Conservation (phyloP, 2,888 invertebrate species). For the Helleia helle region DNA sequence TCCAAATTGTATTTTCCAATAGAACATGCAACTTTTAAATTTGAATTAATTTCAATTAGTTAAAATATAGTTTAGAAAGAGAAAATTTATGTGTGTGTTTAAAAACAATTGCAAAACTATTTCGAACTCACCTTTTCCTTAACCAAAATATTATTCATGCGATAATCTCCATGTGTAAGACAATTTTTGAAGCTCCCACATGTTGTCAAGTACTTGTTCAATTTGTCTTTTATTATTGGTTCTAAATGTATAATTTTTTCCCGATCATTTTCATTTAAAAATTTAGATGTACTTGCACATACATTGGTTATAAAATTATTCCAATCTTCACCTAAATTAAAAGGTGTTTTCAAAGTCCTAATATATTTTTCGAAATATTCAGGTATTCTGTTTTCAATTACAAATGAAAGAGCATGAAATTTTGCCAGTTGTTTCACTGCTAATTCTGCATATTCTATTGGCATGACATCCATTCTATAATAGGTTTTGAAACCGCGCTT, state of each 20-base stretch:
- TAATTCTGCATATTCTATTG: slow-evolving; percentile 28
- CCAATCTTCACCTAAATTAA: slow-evolving; percentile 18
- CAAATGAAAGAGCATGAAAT: slow-evolving; percentile 30
- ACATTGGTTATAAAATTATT: slow-evolving; percentile 15
- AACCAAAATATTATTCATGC: slow-evolving; percentile 18
- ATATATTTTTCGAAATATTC: slow-evolving; percentile 27
- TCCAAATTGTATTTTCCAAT: no score
- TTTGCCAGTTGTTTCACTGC: slow-evolving; percentile 28
- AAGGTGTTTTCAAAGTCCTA: slow-evolving; percentile 13
- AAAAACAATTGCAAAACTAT: neutral
- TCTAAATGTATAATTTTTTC: slow-evolving; percentile 23
- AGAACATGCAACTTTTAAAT: slow-evolving; percentile 25
- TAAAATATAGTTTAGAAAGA: no score
- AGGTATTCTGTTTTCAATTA: slow-evolving; percentile 24
- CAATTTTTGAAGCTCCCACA: slow-evolving; percentile 16
- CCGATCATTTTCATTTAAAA: slow-evolving; percentile 25
- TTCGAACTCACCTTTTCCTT: slow-evolving; percentile 19
- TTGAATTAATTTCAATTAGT: neutral
- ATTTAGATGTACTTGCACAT: slow-evolving; percentile 20
- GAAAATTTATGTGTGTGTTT: no score
- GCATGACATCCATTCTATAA: slow-evolving; percentile 22
- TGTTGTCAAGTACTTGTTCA: slow-evolving; percentile 19
- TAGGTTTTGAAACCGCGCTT: slow-evolving; percentile 28
- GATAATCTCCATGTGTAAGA: slow-evolving; percentile 21
- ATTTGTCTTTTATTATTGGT: slow-evolving; percentile 14